Conservation (phyloP, 2,797 vertebrate genomes). For the Neomorphus geoffroyi region DNA sequence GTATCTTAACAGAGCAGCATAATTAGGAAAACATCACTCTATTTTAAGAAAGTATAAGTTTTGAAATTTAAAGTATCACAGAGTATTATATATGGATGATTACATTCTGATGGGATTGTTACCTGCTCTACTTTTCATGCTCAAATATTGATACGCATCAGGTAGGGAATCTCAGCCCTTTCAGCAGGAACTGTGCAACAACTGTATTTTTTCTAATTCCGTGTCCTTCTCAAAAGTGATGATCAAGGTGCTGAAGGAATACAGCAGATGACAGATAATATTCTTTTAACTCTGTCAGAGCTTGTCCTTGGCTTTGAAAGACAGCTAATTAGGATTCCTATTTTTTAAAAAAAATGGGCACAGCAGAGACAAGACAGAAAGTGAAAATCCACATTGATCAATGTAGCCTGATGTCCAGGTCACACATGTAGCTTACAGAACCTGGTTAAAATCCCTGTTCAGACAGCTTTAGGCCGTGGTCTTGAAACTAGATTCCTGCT, state of each 20-base stretch:
- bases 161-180: not conserved
- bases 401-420: not conserved
- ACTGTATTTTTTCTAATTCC: not conserved
- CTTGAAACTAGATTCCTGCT: not conserved
- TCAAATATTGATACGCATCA: not conserved
- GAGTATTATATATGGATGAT: not conserved
- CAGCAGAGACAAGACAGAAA: not conserved
- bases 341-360: not conserved
- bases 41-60: not conserved
- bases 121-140: not conserved
- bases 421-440: not conserved
- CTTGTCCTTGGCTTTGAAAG: conserved; percentile 7
- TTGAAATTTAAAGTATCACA: not conserved
- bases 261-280: not conserved
- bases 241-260: not conserved
- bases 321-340: not conserved
- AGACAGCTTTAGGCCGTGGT: not conserved
- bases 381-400: not conserved
- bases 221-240: not conserved
- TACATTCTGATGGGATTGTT: not conserved
- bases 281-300: not conserved
- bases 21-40: not conserved
- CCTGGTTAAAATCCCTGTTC: not conserved
- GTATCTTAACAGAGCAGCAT: not conserved
- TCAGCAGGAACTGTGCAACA: not conserved